phyloP scores from a whole-genome alignment of 2,888 invertebrate species.

The Meiosimyza platycephala region DNA sequence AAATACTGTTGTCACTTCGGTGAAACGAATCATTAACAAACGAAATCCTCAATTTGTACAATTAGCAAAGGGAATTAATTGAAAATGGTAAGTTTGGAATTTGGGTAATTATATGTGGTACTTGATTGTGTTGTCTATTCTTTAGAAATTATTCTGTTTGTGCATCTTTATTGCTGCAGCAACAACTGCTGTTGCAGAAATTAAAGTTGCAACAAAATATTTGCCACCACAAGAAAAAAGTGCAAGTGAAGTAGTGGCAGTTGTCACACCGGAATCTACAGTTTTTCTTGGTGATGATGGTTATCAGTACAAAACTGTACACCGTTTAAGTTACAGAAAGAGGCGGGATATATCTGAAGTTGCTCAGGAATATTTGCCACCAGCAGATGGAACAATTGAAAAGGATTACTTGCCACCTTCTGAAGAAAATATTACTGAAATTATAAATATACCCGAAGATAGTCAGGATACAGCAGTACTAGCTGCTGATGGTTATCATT shows the following conservation, averaged over 20 bases:
- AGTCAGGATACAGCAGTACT: conserved; percentile 44
- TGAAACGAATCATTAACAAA: conserved; percentile 8
- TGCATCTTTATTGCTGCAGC: conserved; percentile 56
- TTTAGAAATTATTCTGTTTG: conserved; percentile 54
- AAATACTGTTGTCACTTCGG: conserved; percentile 16
- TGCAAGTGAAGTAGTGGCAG: conserved; percentile 53
- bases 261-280: conserved; percentile 44
- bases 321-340: conserved; percentile 42
- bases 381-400: conserved; percentile 38
- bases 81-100: background rate
- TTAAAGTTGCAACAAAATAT: conserved; percentile 47
- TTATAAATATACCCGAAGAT: conserved; percentile 37
- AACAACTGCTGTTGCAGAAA: conserved; percentile 60
- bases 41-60: conserved; percentile 19
- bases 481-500: conserved; percentile 51
- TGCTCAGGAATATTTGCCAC: conserved; percentile 44
- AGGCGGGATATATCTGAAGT: conserved; percentile 44
- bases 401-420: conserved; percentile 10
- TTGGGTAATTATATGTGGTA: conserved; percentile 33
- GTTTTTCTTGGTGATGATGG: conserved; percentile 44
- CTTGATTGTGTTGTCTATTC: conserved; percentile 13
- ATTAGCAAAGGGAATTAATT: background rate
- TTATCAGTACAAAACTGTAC: conserved; percentile 48
- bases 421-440: conserved; percentile 36
- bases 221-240: conserved; percentile 49